Percentiles rank a stretch among this genome's conserved stretches.
phyloP scores from a whole-genome alignment of 2,113 vertebrate genomes.

The Paramormyrops kingsleyae region DNA sequence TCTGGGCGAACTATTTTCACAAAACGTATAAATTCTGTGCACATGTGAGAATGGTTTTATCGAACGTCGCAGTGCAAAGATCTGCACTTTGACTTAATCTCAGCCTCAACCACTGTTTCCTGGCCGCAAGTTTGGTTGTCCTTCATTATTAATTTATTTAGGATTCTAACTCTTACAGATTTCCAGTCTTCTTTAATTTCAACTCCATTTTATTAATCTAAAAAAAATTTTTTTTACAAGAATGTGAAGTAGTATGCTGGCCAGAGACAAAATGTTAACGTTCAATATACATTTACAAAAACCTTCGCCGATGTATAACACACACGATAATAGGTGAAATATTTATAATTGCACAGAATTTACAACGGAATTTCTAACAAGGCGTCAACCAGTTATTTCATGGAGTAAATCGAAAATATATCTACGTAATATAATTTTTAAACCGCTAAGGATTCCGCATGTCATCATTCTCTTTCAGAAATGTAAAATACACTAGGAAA shows the following conservation, averaged over 20 bases:
- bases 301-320: neutral
- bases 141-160: neutral
- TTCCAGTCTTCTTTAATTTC: neutral
- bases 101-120: neutral
- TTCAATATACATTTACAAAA: neutral
- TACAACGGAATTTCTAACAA: neutral
- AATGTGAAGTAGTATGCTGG: neutral
- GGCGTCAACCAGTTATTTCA: neutral
- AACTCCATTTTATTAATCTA: neutral
- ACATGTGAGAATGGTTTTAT: constrained; percentile 16
- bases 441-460: neutral
- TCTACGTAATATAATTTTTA: neutral
- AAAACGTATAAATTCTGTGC: neutral
- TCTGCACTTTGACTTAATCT: constrained; percentile 29
- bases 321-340: neutral
- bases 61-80: constrained; percentile 14
- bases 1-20: neutral
- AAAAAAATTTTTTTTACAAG: neutral
- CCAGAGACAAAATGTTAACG: neutral
- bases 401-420: neutral
- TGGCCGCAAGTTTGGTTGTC: constrained; percentile 14
- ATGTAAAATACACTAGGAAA: neutral
- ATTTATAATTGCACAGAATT: neutral
- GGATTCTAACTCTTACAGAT: neutral
- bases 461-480: neutral